Evolutionary conservation across 2,888 invertebrate species (phyloP), one percentile per base, ranked within the genome.

Genomic region (Idaea straminata): DNA sequence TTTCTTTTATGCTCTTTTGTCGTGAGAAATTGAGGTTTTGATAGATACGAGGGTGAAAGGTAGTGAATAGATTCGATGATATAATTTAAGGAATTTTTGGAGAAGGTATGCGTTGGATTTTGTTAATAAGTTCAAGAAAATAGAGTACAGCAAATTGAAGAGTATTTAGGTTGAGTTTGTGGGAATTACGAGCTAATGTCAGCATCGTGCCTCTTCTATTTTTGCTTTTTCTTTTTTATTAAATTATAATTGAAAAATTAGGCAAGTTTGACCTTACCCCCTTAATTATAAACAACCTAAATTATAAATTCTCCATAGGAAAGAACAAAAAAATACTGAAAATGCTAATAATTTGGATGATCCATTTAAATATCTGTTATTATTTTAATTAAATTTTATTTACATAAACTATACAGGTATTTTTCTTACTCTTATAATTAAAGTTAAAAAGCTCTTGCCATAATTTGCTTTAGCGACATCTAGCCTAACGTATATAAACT

Each of bases 21-120:
- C 59, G 76, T 76, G 77, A 78, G 77, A 80, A 84, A 86, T 83
- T 79, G 81, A 77, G 82, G 84, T 84, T 83, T 83, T 80, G 82
- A 85, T 82, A 76, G 81, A 78, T 81, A 79, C 69, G 79, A 75
- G 78, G 77, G 13, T 59, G 7, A 34, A 25, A 59, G 16, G 59
- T 15, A 77, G 78, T 78, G 77, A 82, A 80, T 77, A 76, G 75
- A 80, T 77, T 71, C 75, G 76, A 80, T 79, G 78, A 84, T 84
- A 86, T 85, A 87, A 84, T 87, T 83, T 82, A 81, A 77, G 76
- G 78, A 81, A 83, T 81, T 81, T 83, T 79, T 59, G 34, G 25
- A 34, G 15, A 10, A 47, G 10, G 47, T 13, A 47, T 59, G 5
- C 25, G 7, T 16, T 59, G 34, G 59, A 59, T 25, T 59, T 59